Evolutionary conservation across 1,140 invertebrate genomes (phyloP), one percentile per base, ranked within the genome.

Genomic region (Ephestia elutella): DNA sequence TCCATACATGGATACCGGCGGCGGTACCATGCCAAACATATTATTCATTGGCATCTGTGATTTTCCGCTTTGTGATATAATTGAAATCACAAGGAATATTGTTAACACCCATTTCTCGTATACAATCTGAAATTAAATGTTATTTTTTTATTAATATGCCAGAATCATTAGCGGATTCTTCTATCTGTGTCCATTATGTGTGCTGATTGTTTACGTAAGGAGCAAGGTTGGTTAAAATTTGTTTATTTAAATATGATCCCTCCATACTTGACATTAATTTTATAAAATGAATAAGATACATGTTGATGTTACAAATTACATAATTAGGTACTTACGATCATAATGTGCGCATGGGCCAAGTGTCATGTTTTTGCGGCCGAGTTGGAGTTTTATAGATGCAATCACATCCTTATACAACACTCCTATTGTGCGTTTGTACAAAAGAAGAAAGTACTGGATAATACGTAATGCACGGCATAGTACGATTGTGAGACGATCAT

Each of bases 21-120:
- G 5, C 11, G 4, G 8, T 32, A 58, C 68, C 13, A 66, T 21
- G 17, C 50, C 55, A 15, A 35, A 35, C 30, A 54, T 51, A 51
- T 56, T 60, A 15, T 9, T 44, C 38, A 44, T 44, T 15, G 38
- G 38, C n/a, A 44, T 44, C 15, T 44, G 38, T 44, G 38, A 35
- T 4, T 35, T 44, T 15, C 38, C 38, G 38, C 38, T 44, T 44
- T 8, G 5, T 44, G 38, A 44, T 44, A 17, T 15, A 1, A 15
- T 44, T 44, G 38, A 15, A 4, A 44, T 44, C 13, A 44, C 15
- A 44, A 44, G 13, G 15, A 15, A 44, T 44, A 44, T 44, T 3
- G 38, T 44, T 15, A 17, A 44, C 38, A 8, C 38, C 38, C 38
- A 44, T 44, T 44, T 44, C 15, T 44, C 38, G 38, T n/a, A 17